phyloP scores from a whole-genome alignment of 2,888 invertebrate species.

The Acleris emargana region DNA sequence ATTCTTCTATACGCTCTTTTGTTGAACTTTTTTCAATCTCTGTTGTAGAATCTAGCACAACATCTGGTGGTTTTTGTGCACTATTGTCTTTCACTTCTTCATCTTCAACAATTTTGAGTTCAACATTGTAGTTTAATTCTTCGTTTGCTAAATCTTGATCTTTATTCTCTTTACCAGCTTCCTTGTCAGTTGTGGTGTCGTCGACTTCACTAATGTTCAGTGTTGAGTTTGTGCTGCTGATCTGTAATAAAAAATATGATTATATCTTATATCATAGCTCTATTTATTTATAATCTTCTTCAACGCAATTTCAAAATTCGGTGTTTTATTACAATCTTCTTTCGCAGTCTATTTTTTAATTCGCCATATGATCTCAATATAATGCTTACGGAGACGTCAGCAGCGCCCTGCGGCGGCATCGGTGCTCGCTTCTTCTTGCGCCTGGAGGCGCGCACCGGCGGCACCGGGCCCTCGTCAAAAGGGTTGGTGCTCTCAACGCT shows the following conservation, averaged over 20 bases:
- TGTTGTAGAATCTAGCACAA: constrained; percentile 31
- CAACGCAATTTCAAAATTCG: background rate
- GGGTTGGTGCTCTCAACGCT: constrained; percentile 85
- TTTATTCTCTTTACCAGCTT: constrained; percentile 38
- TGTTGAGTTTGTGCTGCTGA: constrained; percentile 59
- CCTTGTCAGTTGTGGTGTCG: constrained; percentile 39
- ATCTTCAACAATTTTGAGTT: constrained; percentile 79
- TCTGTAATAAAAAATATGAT: constrained; percentile 52
- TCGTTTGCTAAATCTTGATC: constrained; percentile 65
- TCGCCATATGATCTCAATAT: background rate
- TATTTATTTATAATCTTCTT: background rate
- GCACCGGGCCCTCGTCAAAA: constrained; percentile 77
- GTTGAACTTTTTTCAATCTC: constrained; percentile 40
- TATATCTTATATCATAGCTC: too few relatives aligned
- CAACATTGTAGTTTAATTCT: constrained; percentile 67
- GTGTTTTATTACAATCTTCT: too few relatives aligned
- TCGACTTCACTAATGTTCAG: constrained; percentile 56
- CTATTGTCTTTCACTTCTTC: constrained; percentile 54
- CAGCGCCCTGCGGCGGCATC: constrained; percentile 71
- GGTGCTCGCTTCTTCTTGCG: constrained; percentile 87
- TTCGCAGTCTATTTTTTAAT: too few relatives aligned
- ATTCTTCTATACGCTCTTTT: background rate
- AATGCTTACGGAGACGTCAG: constrained; percentile 58
- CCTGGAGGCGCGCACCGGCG: constrained; percentile 79
- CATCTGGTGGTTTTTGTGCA: constrained; percentile 36